These are phyloP conservation scores for Nymphalis urticae DNA, from an alignment of 2,888 invertebrate genomes.

Conservation along the genomic window DNA sequence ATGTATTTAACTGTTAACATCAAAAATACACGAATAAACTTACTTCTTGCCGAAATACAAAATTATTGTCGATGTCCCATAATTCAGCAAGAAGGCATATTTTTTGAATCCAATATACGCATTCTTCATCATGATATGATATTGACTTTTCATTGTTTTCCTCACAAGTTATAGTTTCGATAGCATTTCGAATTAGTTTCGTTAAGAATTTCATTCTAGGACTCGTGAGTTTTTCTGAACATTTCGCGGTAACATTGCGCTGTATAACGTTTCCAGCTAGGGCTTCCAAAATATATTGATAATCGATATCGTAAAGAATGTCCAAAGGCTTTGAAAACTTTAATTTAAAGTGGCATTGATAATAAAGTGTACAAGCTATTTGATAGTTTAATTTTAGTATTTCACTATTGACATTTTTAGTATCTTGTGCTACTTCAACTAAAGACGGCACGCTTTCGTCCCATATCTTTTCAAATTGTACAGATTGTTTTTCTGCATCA, in stretches of 20 bases:
- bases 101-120: constrained; percentile 86
- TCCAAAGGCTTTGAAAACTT: constrained; percentile 87
- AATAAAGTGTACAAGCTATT: constrained; percentile 87
- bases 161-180: constrained; percentile 86
- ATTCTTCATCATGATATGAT: constrained; percentile 67
- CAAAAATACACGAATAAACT: constrained; percentile 45
- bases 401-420: constrained; percentile 87
- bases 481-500: constrained; percentile 61
- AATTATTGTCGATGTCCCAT: constrained; percentile 89
- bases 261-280: constrained; percentile 66
- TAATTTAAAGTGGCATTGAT: constrained; percentile 89
- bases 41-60: constrained; percentile 90
- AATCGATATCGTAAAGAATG: constrained; percentile 88
- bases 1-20: neutral
- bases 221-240: constrained; percentile 86
- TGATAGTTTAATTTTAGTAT: constrained; percentile 91
- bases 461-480: constrained; percentile 85
- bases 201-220: constrained; percentile 87
- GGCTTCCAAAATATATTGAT: constrained; percentile 81
- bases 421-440: constrained; percentile 89
- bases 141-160: constrained; percentile 75
- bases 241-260: constrained; percentile 82
- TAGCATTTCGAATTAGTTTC: constrained; percentile 86
- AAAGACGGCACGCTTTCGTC: constrained; percentile 86
- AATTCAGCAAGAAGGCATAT: constrained; percentile 86